These are phyloP conservation scores for Columba livia DNA, from an alignment of 2,113 vertebrate genomes.

Conservation along the genomic window DNA sequence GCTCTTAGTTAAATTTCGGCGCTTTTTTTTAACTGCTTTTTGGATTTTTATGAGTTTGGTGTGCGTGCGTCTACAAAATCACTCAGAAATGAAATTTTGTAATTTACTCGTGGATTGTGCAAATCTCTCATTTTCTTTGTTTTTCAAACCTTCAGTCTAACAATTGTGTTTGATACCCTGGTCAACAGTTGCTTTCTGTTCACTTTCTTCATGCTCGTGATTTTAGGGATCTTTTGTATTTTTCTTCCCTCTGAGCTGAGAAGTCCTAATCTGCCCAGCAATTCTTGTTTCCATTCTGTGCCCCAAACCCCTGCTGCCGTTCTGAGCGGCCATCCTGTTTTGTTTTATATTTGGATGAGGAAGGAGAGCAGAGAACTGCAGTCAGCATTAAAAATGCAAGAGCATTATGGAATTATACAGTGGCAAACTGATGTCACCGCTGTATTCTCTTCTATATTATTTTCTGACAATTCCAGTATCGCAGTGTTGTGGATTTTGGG, in stretches of 20 bases:
- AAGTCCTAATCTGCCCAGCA: not conserved
- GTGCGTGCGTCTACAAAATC: not conserved
- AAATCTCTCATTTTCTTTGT: not conserved
- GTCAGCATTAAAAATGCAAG: not conserved
- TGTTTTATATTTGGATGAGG: not conserved
- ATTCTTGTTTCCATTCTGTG: not conserved
- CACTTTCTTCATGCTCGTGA: not conserved
- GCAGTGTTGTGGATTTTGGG: not conserved
- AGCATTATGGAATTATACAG: not conserved
- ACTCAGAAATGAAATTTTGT: not conserved
- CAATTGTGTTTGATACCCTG: not conserved
- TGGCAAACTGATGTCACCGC: not conserved
- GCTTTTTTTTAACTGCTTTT: not conserved
- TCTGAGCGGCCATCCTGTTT: not conserved
- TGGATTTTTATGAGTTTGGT: not conserved
- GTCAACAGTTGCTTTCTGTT: not conserved
- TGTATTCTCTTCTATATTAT: not conserved
- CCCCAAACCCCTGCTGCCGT: not conserved
- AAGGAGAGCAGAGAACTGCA: not conserved
- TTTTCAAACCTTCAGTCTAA: not conserved
- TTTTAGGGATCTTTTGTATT: not conserved
- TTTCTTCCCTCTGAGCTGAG: not conserved
- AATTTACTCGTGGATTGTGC: not conserved
- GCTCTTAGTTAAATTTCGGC: not conserved
- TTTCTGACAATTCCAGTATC: not conserved